Base-by-base conservation (phyloP, 2,113 vertebrate genomes). In the Gracilinanus agilis region DNA sequence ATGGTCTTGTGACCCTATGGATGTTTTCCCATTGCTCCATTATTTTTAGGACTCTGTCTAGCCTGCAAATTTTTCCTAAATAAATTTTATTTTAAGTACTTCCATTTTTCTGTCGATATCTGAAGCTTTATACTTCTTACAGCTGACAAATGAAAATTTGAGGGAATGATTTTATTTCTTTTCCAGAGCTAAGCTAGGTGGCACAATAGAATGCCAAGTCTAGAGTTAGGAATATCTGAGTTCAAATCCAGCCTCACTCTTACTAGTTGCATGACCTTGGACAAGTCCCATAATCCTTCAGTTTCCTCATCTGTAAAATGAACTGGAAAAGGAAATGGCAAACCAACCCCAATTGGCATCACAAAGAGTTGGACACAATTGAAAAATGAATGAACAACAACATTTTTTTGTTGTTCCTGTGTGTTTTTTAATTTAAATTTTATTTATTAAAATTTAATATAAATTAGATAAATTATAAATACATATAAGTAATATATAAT, bases 91-190 rank as follows among this genome's bases (percentile, higher is more conserved):
- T 91, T 89, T 94, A 92, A 89, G 24, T 89, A 27, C 49, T 10
- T 44, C 75, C 40, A 34, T 94, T 90, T 93, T 90, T 67, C 34
- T 58, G 75, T 25, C 67, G 13, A 88, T 92, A 91, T 56, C 54
- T 44, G 88, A 67, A 88, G n/a, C 56, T 93, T 96, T 55, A 40
- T 53, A 1, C 54, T 90, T 95, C 94, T 88, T 91, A 44, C 12
- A 5, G 91, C 8, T n/a, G 95, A 9, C 93, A 91, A 61, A 23
- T 58, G 88, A 88, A 93, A 95, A 54, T 92, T 58, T 53, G 40
- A 25, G 7, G 44, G 61, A 29, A 94, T 29, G 24, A 58, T 88
- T 96, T 93, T 91, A 75, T 93, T 95, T 96, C 90, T 88, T 75
- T 95, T 24, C 24, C 53, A 55, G 25, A 58, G 56, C 25, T 58